These are phyloP conservation scores for Lutjanus argentimaculatus DNA, from an alignment of 2,797 vertebrate genomes.

Conservation along the genomic window DNA sequence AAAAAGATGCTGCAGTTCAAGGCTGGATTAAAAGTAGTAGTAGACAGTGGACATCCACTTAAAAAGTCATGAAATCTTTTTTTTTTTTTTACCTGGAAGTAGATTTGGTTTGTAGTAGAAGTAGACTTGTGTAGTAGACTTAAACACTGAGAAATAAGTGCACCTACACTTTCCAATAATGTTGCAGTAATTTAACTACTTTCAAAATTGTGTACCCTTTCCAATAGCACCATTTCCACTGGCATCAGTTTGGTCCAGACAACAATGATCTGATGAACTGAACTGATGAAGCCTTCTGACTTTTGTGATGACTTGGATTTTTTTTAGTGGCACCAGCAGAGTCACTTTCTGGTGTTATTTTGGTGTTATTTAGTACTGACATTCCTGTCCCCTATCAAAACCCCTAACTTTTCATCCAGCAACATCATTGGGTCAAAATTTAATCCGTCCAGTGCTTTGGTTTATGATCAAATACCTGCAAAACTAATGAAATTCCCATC, in stretches of 20 bases:
- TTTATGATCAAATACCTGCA: background rate
- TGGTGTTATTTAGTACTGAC: background rate
- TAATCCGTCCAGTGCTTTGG: background rate
- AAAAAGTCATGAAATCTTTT: too few species aligned
- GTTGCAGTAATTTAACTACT: background rate
- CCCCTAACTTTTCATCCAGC: background rate
- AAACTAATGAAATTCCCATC: background rate
- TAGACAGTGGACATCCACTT: too few species aligned
- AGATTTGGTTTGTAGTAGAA: too few species aligned
- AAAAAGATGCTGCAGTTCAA: too few species aligned
- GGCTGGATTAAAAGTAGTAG: too few species aligned
- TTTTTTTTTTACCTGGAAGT: too few species aligned
- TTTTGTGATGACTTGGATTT: background rate
- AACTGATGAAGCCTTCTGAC: background rate
- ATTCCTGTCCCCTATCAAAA: background rate
- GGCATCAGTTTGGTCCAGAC: background rate
- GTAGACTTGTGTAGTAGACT: too few species aligned
- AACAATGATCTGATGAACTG: background rate
- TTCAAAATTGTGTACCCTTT: background rate
- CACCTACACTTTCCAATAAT: background rate
- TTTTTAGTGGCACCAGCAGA: background rate
- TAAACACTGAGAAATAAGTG: too few species aligned
- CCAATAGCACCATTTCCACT: background rate
- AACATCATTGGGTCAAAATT: background rate
- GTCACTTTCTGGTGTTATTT: background rate